phyloP scores from a whole-genome alignment of 35 echinoderm and acorn worm species.

The Apostichopus californicus region DNA sequence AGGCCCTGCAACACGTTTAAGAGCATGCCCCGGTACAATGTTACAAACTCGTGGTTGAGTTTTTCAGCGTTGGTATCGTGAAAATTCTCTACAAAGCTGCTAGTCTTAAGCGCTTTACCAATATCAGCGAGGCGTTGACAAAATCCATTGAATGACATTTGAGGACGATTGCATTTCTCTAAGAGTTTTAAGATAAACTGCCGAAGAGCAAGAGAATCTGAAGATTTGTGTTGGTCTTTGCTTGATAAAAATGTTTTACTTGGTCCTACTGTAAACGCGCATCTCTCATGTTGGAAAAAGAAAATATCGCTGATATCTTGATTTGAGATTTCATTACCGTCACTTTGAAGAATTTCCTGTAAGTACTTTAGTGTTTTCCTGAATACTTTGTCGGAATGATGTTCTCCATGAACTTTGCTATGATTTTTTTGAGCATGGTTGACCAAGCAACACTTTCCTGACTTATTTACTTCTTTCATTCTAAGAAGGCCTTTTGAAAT shows the following conservation, averaged over 20 bases:
- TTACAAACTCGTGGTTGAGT: slow-evolving; percentile 8
- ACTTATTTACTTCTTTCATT: too few relatives aligned
- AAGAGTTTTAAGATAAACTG: neutral
- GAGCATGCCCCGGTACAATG: neutral
- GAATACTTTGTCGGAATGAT: neutral
- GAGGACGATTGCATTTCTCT: neutral
- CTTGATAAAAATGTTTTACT: neutral
- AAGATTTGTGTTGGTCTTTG: neutral
- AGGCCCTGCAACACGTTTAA: neutral
- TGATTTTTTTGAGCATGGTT: too few relatives aligned
- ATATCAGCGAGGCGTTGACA: slow-evolving; percentile 33
- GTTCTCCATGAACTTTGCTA: too few relatives aligned
- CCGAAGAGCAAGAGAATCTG: neutral
- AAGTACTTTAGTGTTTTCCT: neutral
- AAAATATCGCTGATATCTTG: neutral
- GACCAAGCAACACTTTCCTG: too few relatives aligned
- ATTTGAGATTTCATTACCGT: neutral
- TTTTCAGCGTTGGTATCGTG: slow-evolving; percentile 29
- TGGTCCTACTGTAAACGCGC: too few relatives aligned
- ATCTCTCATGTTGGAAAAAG: neutral
- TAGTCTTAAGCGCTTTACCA: slow-evolving; percentile 15
- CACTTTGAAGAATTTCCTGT: neutral
- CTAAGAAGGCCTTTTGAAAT: too few relatives aligned
- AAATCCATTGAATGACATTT: slow-evolving; percentile 9
- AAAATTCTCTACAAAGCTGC: slow-evolving; percentile 11